Conservation (phyloP, 2,797 vertebrate genomes). For the Eleutherodactylus coqui region DNA sequence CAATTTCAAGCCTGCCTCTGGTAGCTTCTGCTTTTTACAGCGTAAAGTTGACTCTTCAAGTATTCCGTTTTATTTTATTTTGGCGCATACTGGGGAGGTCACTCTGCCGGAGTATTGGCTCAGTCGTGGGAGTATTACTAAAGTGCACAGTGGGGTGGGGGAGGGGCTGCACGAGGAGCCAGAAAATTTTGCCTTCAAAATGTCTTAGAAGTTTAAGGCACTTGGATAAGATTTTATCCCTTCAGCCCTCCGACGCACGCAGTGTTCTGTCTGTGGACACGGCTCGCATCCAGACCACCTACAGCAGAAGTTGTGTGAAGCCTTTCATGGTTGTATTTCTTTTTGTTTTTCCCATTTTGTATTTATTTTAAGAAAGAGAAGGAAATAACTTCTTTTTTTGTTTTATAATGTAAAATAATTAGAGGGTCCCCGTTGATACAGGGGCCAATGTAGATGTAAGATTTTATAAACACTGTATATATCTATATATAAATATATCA, state of each 20-base stretch:
- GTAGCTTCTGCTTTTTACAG: slow-evolving; percentile 30
- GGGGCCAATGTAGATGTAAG: slow-evolving; percentile 65
- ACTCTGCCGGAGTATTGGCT: not conserved
- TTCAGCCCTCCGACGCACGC: slow-evolving; percentile 46
- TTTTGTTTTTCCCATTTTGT: slow-evolving; percentile 62
- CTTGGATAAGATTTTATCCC: slow-evolving; percentile 18
- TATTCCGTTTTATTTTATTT: not conserved
- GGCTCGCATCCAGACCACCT: slow-evolving; percentile 49
- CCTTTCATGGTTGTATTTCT: slow-evolving; percentile 47
- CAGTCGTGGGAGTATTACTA: not conserved
- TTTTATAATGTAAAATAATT: slow-evolving; percentile 64
- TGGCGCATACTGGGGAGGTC: not conserved
- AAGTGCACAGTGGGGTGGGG: slow-evolving; percentile 15
- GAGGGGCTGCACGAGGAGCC: slow-evolving; percentile 35
- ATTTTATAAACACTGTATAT: slow-evolving; percentile 66
- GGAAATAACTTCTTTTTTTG: slow-evolving; percentile 23
- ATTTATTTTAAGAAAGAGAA: slow-evolving; percentile 70
- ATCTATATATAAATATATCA: slow-evolving; percentile 63
- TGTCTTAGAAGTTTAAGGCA: not conserved
- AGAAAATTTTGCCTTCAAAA: not conserved
- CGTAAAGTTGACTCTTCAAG: not conserved
- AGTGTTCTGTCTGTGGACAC: slow-evolving; percentile 42
- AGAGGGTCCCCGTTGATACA: slow-evolving; percentile 63
- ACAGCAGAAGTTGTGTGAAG: slow-evolving; percentile 65
- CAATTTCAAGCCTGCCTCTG: not conserved